phyloP scores from a whole-genome alignment of 35 echinoderm and acorn worm genomes.

The Heliocidaris tuberculata region DNA sequence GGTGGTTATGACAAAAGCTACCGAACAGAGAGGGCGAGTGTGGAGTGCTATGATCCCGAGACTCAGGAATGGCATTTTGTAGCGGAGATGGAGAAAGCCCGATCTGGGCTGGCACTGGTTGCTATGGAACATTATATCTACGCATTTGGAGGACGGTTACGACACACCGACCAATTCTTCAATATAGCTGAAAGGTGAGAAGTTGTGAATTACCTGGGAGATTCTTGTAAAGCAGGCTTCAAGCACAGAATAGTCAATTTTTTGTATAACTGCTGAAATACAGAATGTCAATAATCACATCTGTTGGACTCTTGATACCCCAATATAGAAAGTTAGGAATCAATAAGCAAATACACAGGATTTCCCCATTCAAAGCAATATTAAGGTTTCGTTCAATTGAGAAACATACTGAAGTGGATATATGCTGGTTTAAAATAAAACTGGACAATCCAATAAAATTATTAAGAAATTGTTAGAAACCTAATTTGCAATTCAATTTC shows the following conservation, averaged over 20 bases:
- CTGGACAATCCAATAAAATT: too few relatives aligned
- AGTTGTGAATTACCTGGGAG: background rate
- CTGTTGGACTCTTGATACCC: too few relatives aligned
- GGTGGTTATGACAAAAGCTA: conserved; percentile 98
- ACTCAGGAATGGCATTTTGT: conserved; percentile 91
- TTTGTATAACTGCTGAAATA: too few relatives aligned
- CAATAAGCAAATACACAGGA: too few relatives aligned
- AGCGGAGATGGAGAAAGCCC: conserved; percentile 98
- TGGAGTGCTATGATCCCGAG: conserved; percentile 97
- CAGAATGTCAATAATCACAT: too few relatives aligned
- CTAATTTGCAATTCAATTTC: too few relatives aligned
- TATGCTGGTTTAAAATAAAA: too few relatives aligned
- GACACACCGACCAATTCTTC: conserved; percentile 98
- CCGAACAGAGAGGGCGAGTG: conserved; percentile 85
- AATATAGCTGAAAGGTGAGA: conserved; percentile 93
- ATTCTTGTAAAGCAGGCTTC: background rate
- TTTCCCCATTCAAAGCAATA: too few relatives aligned
- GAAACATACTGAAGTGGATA: too few relatives aligned
- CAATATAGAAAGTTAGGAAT: too few relatives aligned
- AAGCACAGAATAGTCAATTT: background rate
- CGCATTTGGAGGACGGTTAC: conserved; percentile 89
- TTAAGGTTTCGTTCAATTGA: too few relatives aligned
- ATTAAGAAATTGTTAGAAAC: too few relatives aligned
- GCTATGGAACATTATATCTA: conserved; percentile 99
- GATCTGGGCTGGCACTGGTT: conserved; percentile 86